Conservation (phyloP, 2,113 vertebrate species). For the Nothocercus nigrocapillus region DNA sequence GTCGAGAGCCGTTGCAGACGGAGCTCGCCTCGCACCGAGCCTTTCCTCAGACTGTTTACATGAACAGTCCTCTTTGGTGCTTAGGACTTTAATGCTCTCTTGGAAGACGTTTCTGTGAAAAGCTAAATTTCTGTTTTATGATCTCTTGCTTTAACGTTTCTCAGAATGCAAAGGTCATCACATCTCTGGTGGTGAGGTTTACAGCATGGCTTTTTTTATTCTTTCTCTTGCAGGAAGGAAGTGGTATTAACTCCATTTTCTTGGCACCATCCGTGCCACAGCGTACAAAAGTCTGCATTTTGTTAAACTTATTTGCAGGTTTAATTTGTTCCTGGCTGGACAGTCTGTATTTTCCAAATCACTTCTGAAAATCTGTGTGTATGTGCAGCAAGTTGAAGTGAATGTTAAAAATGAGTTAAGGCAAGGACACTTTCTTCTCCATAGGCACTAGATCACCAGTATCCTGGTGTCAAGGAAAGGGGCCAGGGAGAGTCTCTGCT, state of each 20-base stretch:
- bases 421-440: background rate
- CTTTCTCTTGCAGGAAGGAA: slow-evolving; percentile 51
- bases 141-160: background rate
- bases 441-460: background rate
- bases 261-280: slow-evolving; percentile 48
- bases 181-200: slow-evolving; percentile 19
- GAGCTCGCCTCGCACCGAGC: background rate
- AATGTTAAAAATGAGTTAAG: background rate
- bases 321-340: slow-evolving; percentile 52
- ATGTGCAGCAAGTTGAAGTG: background rate
- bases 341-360: slow-evolving; percentile 11
- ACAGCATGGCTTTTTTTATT: background rate
- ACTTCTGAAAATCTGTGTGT: background rate
- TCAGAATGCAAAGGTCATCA: slow-evolving; percentile 47
- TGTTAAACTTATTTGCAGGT: slow-evolving; percentile 56
- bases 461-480: accelerated
- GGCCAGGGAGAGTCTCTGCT: background rate
- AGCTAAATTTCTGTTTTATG: slow-evolving; percentile 44
- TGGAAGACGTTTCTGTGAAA: slow-evolving; percentile 29
- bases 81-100: slow-evolving; percentile 32
- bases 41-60: slow-evolving; percentile 23
- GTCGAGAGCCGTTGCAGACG: slow-evolving; percentile 14
- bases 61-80: slow-evolving; percentile 9
- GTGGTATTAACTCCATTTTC: slow-evolving; percentile 42
- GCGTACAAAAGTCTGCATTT: slow-evolving; percentile 38